These are phyloP conservation scores for Chiloscyllium plagiosum DNA, from an alignment of 2,113 vertebrate genomes.

Conservation along the genomic window DNA sequence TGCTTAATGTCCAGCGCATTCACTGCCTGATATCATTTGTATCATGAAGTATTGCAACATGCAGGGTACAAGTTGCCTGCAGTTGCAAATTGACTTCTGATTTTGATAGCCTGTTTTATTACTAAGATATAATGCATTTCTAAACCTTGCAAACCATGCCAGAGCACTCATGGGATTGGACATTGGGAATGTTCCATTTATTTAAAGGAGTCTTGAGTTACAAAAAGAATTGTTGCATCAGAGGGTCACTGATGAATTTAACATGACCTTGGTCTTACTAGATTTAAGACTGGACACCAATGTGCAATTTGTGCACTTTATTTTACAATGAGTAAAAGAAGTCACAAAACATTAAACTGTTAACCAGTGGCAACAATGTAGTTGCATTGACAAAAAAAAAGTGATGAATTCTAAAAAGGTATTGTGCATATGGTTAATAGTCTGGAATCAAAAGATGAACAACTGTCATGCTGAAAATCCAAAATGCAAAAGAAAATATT, in stretches of 20 bases:
- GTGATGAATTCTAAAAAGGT: not conserved
- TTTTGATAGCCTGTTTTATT: not conserved
- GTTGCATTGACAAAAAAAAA: not conserved
- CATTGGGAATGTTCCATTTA: not conserved
- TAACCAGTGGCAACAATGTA: not conserved
- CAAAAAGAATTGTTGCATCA: not conserved
- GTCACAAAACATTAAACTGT: not conserved
- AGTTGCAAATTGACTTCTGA: not conserved
- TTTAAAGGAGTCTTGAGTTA: not conserved
- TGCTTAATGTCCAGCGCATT: not conserved
- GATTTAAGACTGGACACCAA: not conserved
- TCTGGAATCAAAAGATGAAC: not conserved
- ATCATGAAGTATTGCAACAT: not conserved
- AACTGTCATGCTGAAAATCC: not conserved
- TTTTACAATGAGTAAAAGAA: not conserved
- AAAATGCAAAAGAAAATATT: not conserved
- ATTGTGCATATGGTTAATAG: not conserved
- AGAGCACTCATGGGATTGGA: not conserved
- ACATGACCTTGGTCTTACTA: not conserved
- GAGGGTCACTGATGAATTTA: not conserved
- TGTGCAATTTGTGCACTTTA: not conserved
- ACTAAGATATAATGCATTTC: not conserved
- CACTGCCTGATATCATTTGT: not conserved
- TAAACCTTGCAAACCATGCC: not conserved
- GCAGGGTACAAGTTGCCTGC: not conserved